Conservation (phyloP, 2,113 vertebrate genomes). For the Carassius gibelio region DNA sequence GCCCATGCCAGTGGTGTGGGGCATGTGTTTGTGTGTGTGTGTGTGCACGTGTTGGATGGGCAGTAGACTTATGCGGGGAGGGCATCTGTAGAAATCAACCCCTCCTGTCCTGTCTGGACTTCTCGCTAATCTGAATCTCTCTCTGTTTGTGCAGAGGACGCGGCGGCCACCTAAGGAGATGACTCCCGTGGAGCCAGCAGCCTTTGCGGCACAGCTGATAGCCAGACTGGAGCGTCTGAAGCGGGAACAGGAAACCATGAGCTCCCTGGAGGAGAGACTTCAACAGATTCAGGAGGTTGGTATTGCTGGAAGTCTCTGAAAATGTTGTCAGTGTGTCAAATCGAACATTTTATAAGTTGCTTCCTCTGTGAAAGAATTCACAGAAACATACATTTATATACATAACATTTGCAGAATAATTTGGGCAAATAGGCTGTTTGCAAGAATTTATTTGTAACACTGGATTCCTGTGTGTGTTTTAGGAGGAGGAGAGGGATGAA, state of each 20-base stretch:
- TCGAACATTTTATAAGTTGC: background rate
- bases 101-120: constrained; percentile 23
- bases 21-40: constrained; percentile 23
- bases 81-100: constrained; percentile 53
- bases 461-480: background rate
- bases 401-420: background rate
- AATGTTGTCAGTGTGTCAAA: background rate
- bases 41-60: background rate
- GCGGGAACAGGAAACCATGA: constrained; percentile 87
- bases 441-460: background rate
- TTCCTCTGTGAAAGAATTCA: background rate
- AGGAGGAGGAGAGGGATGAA: constrained; percentile 93
- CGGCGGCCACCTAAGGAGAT: constrained; percentile 92
- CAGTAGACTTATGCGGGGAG: constrained; percentile 28
- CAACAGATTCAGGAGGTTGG: constrained; percentile 90
- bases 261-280: constrained; percentile 88
- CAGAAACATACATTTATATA: background rate
- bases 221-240: constrained; percentile 88
- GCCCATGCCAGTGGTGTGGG: constrained; percentile 76
- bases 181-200: constrained; percentile 87
- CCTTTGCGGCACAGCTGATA: constrained; percentile 91
- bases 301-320: background rate
- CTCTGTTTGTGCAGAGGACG: constrained; percentile 79
- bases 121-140: constrained; percentile 62
- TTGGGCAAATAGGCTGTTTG: background rate